Base-by-base conservation (phyloP, 92 coral and sea anemone genomes). In the Heteractis magnifica region DNA sequence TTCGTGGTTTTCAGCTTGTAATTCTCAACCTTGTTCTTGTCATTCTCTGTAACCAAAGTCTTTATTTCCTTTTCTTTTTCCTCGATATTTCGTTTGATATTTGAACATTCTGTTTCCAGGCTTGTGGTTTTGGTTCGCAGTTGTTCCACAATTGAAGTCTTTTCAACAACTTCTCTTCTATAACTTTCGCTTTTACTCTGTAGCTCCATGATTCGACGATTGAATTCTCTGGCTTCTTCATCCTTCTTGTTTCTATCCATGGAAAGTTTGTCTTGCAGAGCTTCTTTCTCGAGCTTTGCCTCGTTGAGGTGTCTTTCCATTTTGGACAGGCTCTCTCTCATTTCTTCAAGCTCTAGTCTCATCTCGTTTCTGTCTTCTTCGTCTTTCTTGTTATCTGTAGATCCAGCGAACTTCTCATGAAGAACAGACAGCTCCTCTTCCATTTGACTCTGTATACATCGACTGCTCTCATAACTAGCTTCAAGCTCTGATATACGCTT, bases 81-180 rank as follows among this genome's bases (percentile, higher is more conserved):
- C 60, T 91, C 93, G 49, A 97, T 79, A 49, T 93, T 88, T 15
- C 89, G 89, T 68, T 86, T 86, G 10, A 90, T 83, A 44, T 92
- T 89, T 20, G 93, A 95, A 58, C 78, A 59, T 52, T 92, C 99
- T 52, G 90, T 88, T 74, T 92, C 92, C 60, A 93, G 79, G 62
- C 78, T 91, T 26, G 88, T 88, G 56, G 82, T 85, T 77, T 87
- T 91, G 11, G 92, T 86, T n/a, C 89, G 89, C 65, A 92, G 75
- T 77, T 97, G 92, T 84, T 90, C 98, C 41, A 97, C 92, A 51
- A 86, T 83, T 19, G 94, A 87, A 60, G 88, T 87, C 82, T 92
- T 94, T 77, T 97, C 98, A 64, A 86, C 87, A 6, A 83, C 83
- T 74, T 93, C 98, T 83, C 93, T 81, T 75, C 95, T 85, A 75